Conservation (phyloP, 1,140 invertebrate genomes). For the Drosophila prosaltans region DNA sequence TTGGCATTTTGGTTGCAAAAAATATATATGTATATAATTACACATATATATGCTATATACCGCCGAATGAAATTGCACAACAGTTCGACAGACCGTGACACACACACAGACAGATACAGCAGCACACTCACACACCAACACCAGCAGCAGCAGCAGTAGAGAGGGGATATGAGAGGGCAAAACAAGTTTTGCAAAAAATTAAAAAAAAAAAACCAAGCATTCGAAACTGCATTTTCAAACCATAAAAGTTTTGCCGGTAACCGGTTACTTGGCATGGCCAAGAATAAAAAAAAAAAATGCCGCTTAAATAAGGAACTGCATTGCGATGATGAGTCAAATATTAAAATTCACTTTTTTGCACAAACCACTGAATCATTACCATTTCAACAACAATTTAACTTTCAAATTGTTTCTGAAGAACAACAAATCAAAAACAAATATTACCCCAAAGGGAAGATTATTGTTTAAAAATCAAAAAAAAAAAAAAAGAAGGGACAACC, state of each 20-base stretch:
- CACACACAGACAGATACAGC: constrained; percentile 6
- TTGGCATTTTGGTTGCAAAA: constrained; percentile 61
- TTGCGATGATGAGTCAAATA: constrained; percentile 15
- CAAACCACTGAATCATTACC: background rate
- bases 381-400: background rate
- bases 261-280: constrained; percentile 59
- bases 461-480: background rate
- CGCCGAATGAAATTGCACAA: constrained; percentile 23
- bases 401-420: too few species aligned
- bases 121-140: background rate
- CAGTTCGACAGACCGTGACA: constrained; percentile 45
- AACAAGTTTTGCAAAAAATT: constrained; percentile 56
- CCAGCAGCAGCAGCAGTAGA: background rate
- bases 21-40: constrained; percentile 4
- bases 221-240: constrained; percentile 48
- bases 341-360: background rate
- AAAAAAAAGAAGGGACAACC: background rate
- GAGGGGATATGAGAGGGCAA: constrained; percentile 20
- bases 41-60: too few species aligned
- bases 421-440: background rate
- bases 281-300: constrained; percentile 31
- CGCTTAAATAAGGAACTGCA: constrained; percentile 57
- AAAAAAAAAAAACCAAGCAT: constrained; percentile 20
- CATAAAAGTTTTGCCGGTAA: constrained; percentile 67
- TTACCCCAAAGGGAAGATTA: background rate